phyloP scores from a whole-genome alignment of 1,140 invertebrate species.

The Pseudoatta argentina region DNA sequence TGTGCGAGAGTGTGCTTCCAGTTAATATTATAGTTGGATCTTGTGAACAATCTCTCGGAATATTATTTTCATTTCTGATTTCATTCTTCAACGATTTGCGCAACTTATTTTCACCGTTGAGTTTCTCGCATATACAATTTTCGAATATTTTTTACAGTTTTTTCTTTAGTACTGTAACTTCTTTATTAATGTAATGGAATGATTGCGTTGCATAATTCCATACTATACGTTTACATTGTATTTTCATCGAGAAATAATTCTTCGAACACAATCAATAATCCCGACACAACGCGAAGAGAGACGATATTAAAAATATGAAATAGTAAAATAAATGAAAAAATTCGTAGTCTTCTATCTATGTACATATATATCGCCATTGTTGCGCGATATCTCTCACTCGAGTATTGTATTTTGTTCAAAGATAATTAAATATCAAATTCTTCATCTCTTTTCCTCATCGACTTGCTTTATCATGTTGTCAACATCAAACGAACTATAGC shows the following conservation, averaged over 20 bases:
- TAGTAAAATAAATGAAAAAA: background rate
- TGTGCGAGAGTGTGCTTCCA: constrained; percentile 14
- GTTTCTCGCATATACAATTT: background rate
- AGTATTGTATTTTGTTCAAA: constrained; percentile 15
- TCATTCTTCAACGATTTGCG: background rate
- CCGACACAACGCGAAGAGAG: background rate
- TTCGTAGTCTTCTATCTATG: background rate
- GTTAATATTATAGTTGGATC: background rate
- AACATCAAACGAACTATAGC: background rate
- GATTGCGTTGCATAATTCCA: background rate
- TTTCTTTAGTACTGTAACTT: background rate
- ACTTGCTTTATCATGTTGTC: constrained; percentile 25
- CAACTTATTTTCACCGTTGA: constrained; percentile 4
- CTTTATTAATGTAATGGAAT: background rate
- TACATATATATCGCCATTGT: background rate
- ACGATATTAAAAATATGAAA: background rate
- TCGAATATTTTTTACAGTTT: background rate
- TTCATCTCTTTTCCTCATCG: background rate
- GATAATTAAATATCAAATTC: constrained; percentile 1
- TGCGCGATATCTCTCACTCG: background rate
- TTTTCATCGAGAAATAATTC: constrained; percentile 11
- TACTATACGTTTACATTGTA: background rate
- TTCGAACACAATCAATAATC: constrained; percentile 11
- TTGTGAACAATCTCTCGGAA: background rate
- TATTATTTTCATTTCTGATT: constrained; percentile 26